Evolutionary conservation across 2,797 vertebrate genomes (phyloP).

Genomic region (Cirrhinus molitorella): DNA sequence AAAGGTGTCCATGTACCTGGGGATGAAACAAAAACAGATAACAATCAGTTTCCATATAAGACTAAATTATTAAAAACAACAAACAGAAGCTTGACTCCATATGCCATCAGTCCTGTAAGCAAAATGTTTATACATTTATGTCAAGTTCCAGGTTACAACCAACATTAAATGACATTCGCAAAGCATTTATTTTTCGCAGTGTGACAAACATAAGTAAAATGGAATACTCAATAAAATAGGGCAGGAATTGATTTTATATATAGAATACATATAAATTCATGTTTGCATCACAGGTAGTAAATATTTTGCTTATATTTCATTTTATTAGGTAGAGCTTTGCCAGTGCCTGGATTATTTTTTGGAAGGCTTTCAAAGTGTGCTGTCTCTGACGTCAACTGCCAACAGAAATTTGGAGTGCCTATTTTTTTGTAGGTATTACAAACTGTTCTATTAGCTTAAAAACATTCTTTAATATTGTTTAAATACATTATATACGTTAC

Average conservation of each 20-base stretch:
- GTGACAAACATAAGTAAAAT: not conserved
- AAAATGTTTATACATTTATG: not conserved
- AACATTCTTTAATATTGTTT: not conserved
- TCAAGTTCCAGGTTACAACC: not conserved
- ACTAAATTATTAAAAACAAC: not conserved
- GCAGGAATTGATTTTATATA: not conserved
- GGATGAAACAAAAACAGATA: constrained; percentile 14
- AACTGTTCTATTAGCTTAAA: not conserved
- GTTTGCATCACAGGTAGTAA: not conserved
- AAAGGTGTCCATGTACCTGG: constrained; percentile 98
- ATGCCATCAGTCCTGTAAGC: not conserved
- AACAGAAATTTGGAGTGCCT: not conserved
- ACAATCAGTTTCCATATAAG: constrained; percentile 31
- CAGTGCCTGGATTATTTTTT: not conserved
- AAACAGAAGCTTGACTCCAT: not conserved
- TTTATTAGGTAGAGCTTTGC: not conserved
- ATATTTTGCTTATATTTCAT: not conserved
- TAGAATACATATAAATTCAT: not conserved
- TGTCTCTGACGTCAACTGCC: not conserved
- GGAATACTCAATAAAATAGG: not conserved
- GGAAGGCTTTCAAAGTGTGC: not conserved
- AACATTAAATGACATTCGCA: not conserved
- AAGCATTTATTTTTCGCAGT: not conserved
- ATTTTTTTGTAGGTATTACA: not conserved
- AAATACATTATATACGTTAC: not conserved